Conservation (phyloP, 1,140 invertebrate genomes). For the Drosophila parvula region DNA sequence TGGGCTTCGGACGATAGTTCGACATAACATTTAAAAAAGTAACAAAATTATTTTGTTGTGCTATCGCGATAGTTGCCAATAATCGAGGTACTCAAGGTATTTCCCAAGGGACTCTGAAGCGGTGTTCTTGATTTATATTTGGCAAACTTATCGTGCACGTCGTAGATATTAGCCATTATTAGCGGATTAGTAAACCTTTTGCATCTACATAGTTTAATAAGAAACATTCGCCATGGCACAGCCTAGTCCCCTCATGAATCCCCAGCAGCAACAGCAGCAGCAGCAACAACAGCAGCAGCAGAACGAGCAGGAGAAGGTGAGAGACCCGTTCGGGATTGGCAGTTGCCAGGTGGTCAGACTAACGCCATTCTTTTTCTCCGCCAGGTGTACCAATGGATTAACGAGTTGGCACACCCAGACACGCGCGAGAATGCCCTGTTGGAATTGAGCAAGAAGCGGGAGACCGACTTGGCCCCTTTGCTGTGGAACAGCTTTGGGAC, state of each 20-base stretch:
- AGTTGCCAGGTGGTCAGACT: neutral
- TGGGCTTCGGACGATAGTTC: too few relatives aligned
- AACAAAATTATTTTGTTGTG: too few relatives aligned
- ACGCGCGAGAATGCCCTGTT: slow-evolving; percentile 97
- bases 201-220: neutral
- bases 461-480: slow-evolving; percentile 98
- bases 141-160: neutral
- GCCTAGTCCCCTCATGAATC: slow-evolving; percentile 76
- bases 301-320: slow-evolving; percentile 78
- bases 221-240: slow-evolving; percentile 64
- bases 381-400: slow-evolving; percentile 87
- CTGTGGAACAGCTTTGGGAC: slow-evolving; percentile 99
- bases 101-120: neutral
- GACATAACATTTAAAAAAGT: too few relatives aligned
- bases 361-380: neutral
- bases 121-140: neutral
- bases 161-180: neutral
- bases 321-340: neutral
- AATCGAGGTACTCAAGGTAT: neutral
- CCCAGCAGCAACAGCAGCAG: slow-evolving; percentile 48
- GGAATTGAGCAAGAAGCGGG: slow-evolving; percentile 99
- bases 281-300: slow-evolving; percentile 54
- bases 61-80: neutral
- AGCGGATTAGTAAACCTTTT: neutral
- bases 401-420: slow-evolving; percentile 96